These are phyloP conservation scores for Drosophila kikkawai DNA, from an alignment of 1,140 invertebrate species.

Conservation along the genomic window DNA sequence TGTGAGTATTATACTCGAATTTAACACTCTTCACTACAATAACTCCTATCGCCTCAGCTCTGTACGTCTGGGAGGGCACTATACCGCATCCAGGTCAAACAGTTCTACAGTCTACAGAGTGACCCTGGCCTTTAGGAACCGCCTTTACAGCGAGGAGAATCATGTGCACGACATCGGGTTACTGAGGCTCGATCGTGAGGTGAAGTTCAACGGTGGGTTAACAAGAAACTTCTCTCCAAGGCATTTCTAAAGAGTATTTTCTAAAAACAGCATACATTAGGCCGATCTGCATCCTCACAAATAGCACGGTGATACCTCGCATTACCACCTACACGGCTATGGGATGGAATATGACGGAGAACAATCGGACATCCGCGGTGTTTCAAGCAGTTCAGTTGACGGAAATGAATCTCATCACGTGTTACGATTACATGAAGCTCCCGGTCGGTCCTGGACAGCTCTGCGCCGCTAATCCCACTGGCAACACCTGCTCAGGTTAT, in stretches of 20 bases:
- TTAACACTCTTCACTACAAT: fast-evolving
- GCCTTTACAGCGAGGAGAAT: background rate
- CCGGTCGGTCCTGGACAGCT: background rate
- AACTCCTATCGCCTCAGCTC: background rate
- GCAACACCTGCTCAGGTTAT: background rate
- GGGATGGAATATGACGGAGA: background rate
- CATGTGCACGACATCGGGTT: slow-evolving; percentile 3
- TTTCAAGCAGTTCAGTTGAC: background rate
- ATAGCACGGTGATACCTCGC: background rate
- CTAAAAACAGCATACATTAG: slow-evolving; percentile 2
- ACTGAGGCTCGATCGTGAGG: background rate
- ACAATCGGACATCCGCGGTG: background rate
- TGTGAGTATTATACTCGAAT: background rate
- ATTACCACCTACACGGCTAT: background rate
- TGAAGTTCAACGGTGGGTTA: background rate
- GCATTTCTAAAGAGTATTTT: background rate
- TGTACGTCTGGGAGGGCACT: slow-evolving; percentile 13
- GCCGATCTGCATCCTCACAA: slow-evolving; percentile 8
- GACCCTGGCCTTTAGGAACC: background rate
- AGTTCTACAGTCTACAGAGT: background rate
- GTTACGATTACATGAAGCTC: background rate
- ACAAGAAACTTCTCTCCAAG: background rate
- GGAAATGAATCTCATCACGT: background rate
- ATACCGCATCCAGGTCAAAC: background rate
- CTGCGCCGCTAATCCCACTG: background rate